Percentiles rank a stretch among this genome's conserved stretches.
Conservation (phyloP, 2,113 vertebrate genomes). For the Rhinolophus sinicus region DNA sequence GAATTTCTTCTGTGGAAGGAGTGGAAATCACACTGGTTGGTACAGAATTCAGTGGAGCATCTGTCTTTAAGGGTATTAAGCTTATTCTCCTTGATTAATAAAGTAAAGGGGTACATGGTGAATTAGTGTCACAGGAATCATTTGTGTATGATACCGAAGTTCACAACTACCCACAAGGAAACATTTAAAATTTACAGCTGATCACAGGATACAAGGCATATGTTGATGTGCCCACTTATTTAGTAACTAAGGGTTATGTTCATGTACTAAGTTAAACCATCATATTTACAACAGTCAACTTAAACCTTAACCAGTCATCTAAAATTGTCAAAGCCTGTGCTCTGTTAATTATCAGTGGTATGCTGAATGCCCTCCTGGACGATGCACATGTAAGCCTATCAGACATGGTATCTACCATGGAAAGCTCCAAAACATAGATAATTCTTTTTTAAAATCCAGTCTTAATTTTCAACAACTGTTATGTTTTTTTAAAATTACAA, state of each 20-base stretch:
- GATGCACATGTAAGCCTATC: background rate
- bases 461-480: background rate
- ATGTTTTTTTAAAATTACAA: background rate
- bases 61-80: slow-evolving; percentile 88
- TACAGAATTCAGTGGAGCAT: slow-evolving; percentile 52
- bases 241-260: background rate
- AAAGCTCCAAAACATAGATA: background rate
- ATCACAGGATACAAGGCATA: rapidly evolving
- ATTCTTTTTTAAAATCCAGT: background rate
- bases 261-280: background rate
- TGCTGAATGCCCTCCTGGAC: too few species aligned
- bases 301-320: background rate
- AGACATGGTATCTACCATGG: background rate
- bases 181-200: background rate
- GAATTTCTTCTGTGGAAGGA: slow-evolving; percentile 86
- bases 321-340: background rate
- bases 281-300: background rate
- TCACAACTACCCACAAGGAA: background rate
- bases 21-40: slow-evolving; percentile 54
- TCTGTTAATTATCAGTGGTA: background rate
- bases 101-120: background rate
- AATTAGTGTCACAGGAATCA: background rate
- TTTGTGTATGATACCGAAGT: background rate
- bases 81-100: slow-evolving; percentile 91
- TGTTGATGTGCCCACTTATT: background rate